Evolutionary conservation across 2,797 vertebrate genomes (phyloP), one percentile per base, ranked within the genome.

Genomic region (Hephaestus fuliginosus): DNA sequence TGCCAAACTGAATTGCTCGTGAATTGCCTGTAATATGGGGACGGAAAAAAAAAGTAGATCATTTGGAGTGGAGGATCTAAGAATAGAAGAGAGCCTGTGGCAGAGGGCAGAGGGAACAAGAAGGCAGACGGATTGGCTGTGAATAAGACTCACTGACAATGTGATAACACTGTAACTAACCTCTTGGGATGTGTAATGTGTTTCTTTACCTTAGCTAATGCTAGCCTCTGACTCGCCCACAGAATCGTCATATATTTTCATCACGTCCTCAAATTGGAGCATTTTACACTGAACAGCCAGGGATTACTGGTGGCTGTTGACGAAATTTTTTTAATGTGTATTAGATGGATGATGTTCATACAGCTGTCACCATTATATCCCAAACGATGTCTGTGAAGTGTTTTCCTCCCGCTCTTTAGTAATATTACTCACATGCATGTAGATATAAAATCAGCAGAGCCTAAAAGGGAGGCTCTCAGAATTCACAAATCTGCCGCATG

Each of bases 121-220:
- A 68, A 90, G 82, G 73, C 84, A 58, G 67, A 78, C 73, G 77
- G 83, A 89, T 80, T 84, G 80, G 64, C 79, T 85, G 85, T 87
- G 90, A 93, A 85, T 91, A 92, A 89, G 89, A 89, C 78, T 88
- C 86, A 78, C 72, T 90, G 89, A 88, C 91, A 87, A 74, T 83
- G 86, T 91, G 89, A 86, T 85, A 84, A 87, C 83, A 79, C 84
- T 81, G 67, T 57, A 74, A 83, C 77, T 70, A 91, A 86, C 84
- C 89, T 91, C 85, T 28, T 15, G 84, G 87, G 94, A 93, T 60
- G 66, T 75, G 30, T 84, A 74, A 84, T 78, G 63, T 79, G 67
- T 86, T 85, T 86, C 83, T 90, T 84, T 91, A 82, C 82, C 70
- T 83, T 76, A 88, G 85, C 83, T 89, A 84, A 88, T 85, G 76